These are phyloP conservation scores for Zhuqinia jingwanae DNA, from an alignment of 2,888 invertebrate species.

Conservation along the genomic window DNA sequence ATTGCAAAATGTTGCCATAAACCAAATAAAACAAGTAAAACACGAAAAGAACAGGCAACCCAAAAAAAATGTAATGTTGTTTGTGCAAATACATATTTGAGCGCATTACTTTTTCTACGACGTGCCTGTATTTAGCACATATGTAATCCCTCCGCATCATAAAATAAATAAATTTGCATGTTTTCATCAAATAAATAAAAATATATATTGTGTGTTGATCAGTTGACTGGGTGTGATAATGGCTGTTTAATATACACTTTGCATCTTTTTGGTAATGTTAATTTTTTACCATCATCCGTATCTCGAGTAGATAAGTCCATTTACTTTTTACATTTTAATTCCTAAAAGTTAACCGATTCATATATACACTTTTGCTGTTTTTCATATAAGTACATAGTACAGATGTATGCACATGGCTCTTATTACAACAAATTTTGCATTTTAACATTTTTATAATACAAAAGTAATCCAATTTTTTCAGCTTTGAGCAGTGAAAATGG, in stretches of 20 bases:
- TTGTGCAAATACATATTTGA: slow-evolving; percentile 37
- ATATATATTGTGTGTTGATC: neutral
- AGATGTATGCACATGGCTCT: too few relatives aligned
- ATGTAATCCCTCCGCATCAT: too few relatives aligned
- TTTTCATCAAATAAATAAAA: slow-evolving; percentile 31
- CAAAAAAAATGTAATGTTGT: neutral
- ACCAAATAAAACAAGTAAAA: neutral
- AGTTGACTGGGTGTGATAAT: neutral
- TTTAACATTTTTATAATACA: slow-evolving; percentile 35
- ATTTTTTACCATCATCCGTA: too few relatives aligned
- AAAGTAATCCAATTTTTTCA: slow-evolving; percentile 27
- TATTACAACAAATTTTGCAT: slow-evolving; percentile 29
- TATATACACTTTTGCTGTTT: too few relatives aligned
- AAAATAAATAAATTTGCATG: slow-evolving; percentile 25
- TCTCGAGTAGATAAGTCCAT: too few relatives aligned
- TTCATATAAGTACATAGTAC: too few relatives aligned
- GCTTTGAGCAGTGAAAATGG: slow-evolving; percentile 1
- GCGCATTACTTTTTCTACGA: neutral
- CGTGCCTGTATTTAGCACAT: neutral
- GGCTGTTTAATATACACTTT: too few relatives aligned
- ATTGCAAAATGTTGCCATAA: neutral
- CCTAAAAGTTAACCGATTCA: too few relatives aligned
- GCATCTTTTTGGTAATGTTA: too few relatives aligned
- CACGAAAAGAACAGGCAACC: neutral
- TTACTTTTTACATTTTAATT: too few relatives aligned